Conservation (phyloP, 1,140 invertebrate species). For the Drosophila bocqueti region DNA sequence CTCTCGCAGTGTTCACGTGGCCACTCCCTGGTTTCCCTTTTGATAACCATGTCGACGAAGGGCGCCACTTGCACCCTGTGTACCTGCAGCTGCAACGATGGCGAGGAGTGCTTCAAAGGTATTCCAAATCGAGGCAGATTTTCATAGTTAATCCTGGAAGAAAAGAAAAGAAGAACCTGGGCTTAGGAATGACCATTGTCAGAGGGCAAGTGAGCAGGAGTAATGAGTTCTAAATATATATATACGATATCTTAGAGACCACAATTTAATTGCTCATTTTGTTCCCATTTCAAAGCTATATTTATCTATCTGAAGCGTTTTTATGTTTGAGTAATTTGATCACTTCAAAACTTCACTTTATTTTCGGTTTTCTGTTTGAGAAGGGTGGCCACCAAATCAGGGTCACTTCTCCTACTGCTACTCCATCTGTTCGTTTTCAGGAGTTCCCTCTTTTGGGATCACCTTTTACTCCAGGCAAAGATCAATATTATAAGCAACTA, state of each 20-base stretch:
- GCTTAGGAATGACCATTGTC: slow-evolving; percentile 3
- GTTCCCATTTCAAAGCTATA: slow-evolving; percentile 14
- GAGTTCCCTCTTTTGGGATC: background rate
- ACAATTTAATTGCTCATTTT: slow-evolving; percentile 17
- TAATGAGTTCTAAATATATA: slow-evolving; percentile 4
- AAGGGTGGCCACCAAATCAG: slow-evolving; percentile 22
- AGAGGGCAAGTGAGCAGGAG: background rate
- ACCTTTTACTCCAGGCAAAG: background rate
- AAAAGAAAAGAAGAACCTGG: background rate
- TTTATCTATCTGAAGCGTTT: slow-evolving; percentile 1
- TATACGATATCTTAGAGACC: background rate
- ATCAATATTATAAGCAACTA: slow-evolving; percentile 38
- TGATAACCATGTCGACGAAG: slow-evolving; percentile 48
- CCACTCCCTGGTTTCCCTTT: slow-evolving; percentile 48
- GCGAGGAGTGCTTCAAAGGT: slow-evolving; percentile 34
- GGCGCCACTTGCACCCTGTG: slow-evolving; percentile 46
- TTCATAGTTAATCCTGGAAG: background rate
- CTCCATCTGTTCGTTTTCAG: slow-evolving; percentile 1
- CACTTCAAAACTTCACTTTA: slow-evolving; percentile 2
- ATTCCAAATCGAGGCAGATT: background rate
- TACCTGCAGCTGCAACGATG: slow-evolving; percentile 34
- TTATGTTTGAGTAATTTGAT: slow-evolving; percentile 22
- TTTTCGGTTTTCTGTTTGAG: slow-evolving; percentile 13
- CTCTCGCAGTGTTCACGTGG: slow-evolving; percentile 14
- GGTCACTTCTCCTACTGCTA: slow-evolving; percentile 9